Percentiles rank a stretch among this genome's conserved stretches.
phyloP scores from a whole-genome alignment of 2,113 vertebrate species.

The Turdus rufiventris region DNA sequence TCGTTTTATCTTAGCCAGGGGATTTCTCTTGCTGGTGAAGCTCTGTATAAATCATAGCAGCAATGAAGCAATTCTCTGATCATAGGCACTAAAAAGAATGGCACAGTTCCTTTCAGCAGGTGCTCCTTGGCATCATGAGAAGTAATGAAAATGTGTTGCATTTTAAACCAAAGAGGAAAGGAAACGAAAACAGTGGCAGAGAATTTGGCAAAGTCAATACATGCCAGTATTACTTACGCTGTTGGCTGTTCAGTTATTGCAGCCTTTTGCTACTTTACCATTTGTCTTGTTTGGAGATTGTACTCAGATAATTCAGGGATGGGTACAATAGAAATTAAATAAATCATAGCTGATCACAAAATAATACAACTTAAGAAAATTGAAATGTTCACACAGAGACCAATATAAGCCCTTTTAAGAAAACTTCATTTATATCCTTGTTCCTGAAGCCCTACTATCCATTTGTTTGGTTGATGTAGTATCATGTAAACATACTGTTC shows the following conservation, averaged over 20 bases:
- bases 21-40: neutral
- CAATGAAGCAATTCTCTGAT: slow-evolving; percentile 36
- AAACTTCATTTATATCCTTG: neutral
- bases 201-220: neutral
- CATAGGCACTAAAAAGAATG: slow-evolving; percentile 1
- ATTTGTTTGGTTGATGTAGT: neutral
- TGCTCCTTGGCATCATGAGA: slow-evolving; percentile 14
- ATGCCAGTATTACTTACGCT: neutral
- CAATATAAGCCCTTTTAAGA: neutral
- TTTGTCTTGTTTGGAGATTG: neutral
- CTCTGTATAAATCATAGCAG: slow-evolving; percentile 14
- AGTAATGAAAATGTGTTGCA: neutral
- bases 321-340: neutral
- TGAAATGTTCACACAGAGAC: neutral
- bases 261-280: neutral
- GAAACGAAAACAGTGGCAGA: neutral
- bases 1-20: slow-evolving; percentile 6
- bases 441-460: neutral
- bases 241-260: neutral
- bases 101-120: slow-evolving; percentile 6
- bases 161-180: slow-evolving; percentile 46
- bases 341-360: neutral
- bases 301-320: neutral
- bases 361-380: neutral
- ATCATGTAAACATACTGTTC: neutral